These are phyloP conservation scores for Eurystomus gularis DNA, from an alignment of 2,113 vertebrate species.

Conservation along the genomic window DNA sequence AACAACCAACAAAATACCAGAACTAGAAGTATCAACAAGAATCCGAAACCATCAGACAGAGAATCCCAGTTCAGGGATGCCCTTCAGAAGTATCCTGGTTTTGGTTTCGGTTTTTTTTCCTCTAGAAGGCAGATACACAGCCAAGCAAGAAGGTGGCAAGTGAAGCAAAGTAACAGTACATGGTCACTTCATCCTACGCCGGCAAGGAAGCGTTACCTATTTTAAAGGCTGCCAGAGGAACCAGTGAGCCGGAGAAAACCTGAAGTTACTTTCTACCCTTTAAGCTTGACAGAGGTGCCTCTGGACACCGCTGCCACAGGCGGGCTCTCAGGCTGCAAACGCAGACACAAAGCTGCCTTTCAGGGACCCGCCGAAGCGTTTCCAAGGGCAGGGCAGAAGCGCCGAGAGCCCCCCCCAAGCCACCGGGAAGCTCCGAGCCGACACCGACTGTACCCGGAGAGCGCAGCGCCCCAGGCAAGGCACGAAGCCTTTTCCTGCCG, in stretches of 20 bases:
- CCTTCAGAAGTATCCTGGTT: neutral
- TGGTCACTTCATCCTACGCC: fast-evolving
- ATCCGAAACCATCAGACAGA: neutral
- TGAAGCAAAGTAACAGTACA: fast-evolving
- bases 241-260: fast-evolving
- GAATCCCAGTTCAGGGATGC: fast-evolving
- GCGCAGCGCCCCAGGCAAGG: neutral
- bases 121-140: neutral
- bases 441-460: neutral
- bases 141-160: no score
- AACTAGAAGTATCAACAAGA: neutral
- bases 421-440: neutral
- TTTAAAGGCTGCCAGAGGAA: no score
- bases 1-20: neutral
- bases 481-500: neutral
- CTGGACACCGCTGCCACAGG: neutral
- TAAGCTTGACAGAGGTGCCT: neutral
- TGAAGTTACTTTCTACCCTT: neutral
- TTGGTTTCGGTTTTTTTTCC: neutral
- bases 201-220: fast-evolving
- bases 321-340: neutral
- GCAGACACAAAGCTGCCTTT: neutral
- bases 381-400: neutral
- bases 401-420: neutral
- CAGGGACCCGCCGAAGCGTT: neutral